Base-by-base conservation (phyloP, 2,888 invertebrate genomes). In the Dynastes grantii region DNA sequence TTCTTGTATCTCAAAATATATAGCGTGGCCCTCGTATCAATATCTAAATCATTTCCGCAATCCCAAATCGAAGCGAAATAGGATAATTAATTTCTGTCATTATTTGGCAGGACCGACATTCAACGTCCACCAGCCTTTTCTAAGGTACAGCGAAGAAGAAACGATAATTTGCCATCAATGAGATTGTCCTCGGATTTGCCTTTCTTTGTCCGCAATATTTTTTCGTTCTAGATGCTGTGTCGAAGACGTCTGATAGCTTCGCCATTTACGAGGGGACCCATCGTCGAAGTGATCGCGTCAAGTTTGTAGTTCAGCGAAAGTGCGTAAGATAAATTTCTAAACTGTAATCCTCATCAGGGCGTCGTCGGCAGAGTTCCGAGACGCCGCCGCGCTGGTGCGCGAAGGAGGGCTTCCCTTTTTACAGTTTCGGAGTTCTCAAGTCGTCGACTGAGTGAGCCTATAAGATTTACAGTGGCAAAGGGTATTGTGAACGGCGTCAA, bases 381-480 rank as follows among this genome's bases (percentile, higher is more conserved):
- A 65, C 45, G 53, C 32, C 45, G 65, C 5, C 16, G 53, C 16
- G 53, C 55, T 58, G 22, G 22, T 58, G 22, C 22, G 22, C 22
- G 65, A 16, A 40, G 51, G 58, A 58, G 71, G 61, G 61, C 73
- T 61, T 75, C 77, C 45, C 77, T 77, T 77, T 77, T 77, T 77
- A 77, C 77, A 68, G 77, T 77, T 49, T 61, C 61, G 67, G 76
- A 67, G 76, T 76, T 79, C 79, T 67, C 79, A 76, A 76, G 76
- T 79, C 79, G 68, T 76, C 78, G 65, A 16, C 61, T 37, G 32
- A 16, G 75, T 75, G 61, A 70, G 76, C 70, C 67, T 76, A 76
- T 63, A 76, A 79, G 79, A 79, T 79, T 79, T 79, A 79, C 79
- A 79, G 79, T 79, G 68, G 79, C 79, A 76, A 70, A 70, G 79